Base-by-base conservation (phyloP, 2,888 invertebrate genomes). In the Xanthorhoe spadicearia region DNA sequence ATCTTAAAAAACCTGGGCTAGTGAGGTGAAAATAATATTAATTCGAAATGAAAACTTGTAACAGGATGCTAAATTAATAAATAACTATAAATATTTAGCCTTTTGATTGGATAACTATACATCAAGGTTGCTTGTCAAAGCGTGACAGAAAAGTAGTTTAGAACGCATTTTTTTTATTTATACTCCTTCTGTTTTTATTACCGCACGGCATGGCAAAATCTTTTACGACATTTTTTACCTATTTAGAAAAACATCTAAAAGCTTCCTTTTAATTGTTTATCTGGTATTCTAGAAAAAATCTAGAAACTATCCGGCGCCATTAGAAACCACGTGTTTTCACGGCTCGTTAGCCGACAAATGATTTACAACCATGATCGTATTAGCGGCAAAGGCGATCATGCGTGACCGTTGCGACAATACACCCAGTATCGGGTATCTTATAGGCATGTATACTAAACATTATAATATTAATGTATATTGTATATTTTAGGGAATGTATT, bases 321-420 rank as follows among this genome's bases (percentile, higher is more conserved):
- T 54, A 38, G 54, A 62, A 61, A 61, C 48, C 59, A 59, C 23
- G 35, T 56, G 64, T 64, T 64, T 69, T 78, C 83, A 79, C 78
- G 81, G 77, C 74, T 79, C 83, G 81, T 85, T 84, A 76, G 72
- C 68, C 73, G 71, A 74, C 74, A 79, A 83, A 81, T 80, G 77
- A 78, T 79, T 79, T 77, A 79, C 69, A 77, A 82, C 80, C 79
- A 70, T 68, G 66, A 61, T 69, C 68, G 68, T 55, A 68, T 69
- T 71, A 69, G 64, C 71, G 61, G 66, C 70, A 70, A 71, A 69
- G 68, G 23, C 50, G 67, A 66, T 67, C 65, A 69, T 62, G 68
- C 72, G 68, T 72, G 73, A 71, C 61, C 9, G n/a, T 54, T 58
- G 18, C 54, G 35, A 61, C 64, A 68, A 38, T 38, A 18, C 7